Conservation (phyloP, 64 coral and sea anemone genomes). For the Trachythela sp. region DNA sequence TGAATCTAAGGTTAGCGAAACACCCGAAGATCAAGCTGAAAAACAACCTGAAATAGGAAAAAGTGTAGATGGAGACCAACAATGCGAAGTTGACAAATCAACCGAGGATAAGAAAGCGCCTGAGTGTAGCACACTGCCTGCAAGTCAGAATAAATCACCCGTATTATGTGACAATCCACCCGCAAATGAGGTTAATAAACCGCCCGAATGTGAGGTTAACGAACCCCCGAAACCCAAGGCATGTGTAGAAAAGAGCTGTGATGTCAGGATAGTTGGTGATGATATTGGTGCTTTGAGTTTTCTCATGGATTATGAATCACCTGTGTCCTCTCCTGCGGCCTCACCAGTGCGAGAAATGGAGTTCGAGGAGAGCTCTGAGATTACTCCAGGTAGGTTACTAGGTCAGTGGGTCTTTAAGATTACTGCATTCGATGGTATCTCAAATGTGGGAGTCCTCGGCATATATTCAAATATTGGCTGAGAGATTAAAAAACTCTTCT, state of each 20-base stretch:
- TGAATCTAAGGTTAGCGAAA: not conserved
- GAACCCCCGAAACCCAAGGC: not conserved
- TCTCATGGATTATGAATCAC: conserved; percentile 76
- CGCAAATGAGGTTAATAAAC: not conserved
- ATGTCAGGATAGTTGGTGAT: not conserved
- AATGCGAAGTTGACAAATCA: no score
- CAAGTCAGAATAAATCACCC: no score
- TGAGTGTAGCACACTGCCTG: no score
- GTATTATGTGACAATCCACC: not conserved
- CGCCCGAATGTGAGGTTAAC: not conserved
- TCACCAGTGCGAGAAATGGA: not conserved
- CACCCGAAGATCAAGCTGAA: not conserved
- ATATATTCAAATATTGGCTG: no score
- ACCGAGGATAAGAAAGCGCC: no score
- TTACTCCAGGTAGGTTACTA: not conserved
- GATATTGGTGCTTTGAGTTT: conserved; percentile 54
- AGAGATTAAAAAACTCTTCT: no score
- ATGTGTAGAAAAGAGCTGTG: no score
- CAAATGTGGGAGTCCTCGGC: no score
- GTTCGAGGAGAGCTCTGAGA: not conserved
- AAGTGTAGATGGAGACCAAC: no score
- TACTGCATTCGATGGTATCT: no score
- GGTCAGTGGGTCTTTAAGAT: no score
- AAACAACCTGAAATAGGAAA: not conserved
- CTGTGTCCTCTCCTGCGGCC: conserved; percentile 40